phyloP scores from a whole-genome alignment of 92 coral and sea anemone species.

The Anthopleura xanthogrammica region DNA sequence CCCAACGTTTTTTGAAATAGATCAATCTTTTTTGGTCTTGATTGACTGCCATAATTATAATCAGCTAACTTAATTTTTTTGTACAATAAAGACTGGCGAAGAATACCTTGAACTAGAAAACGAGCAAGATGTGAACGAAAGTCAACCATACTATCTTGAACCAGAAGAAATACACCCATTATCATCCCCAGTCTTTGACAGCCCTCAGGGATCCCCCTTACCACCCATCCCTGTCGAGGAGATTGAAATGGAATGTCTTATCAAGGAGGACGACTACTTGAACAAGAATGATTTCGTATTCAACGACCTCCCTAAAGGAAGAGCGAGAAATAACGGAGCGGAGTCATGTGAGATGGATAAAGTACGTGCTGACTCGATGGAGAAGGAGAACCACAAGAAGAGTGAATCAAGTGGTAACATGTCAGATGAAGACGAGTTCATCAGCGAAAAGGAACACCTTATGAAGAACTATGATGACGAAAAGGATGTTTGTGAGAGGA shows the following conservation, averaged over 20 bases:
- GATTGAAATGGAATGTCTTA: constrained; percentile 60
- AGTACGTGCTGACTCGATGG: constrained; percentile 56
- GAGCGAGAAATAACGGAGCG: constrained; percentile 11
- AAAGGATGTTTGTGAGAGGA: constrained; percentile 70
- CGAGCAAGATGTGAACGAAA: constrained; percentile 35
- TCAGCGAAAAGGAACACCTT: constrained; percentile 74
- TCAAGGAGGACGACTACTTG: constrained; percentile 16
- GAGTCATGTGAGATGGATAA: constrained; percentile 68
- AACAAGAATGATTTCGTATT: constrained; percentile 52
- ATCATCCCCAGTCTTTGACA: constrained; percentile 43
- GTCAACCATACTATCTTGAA: constrained; percentile 47
- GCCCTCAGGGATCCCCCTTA: constrained; percentile 47
- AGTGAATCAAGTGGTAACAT: constrained; percentile 39
- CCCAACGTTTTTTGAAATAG: too few relatives aligned
- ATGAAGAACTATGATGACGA: constrained; percentile 62
- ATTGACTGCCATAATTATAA: too few relatives aligned
- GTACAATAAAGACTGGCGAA: constrained; percentile 59
- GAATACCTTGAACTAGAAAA: constrained; percentile 71
- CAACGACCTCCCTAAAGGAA: constrained; percentile 59
- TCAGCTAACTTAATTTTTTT: background rate
- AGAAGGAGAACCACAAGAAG: constrained; percentile 49
- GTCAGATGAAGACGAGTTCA: constrained; percentile 44
- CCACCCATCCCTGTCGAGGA: constrained; percentile 82
- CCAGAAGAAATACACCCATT: constrained; percentile 51
- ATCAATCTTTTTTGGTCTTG: too few relatives aligned